Evolutionary conservation across 1,140 invertebrate species (phyloP).

Genomic region (Chionoecetes opilio): DNA sequence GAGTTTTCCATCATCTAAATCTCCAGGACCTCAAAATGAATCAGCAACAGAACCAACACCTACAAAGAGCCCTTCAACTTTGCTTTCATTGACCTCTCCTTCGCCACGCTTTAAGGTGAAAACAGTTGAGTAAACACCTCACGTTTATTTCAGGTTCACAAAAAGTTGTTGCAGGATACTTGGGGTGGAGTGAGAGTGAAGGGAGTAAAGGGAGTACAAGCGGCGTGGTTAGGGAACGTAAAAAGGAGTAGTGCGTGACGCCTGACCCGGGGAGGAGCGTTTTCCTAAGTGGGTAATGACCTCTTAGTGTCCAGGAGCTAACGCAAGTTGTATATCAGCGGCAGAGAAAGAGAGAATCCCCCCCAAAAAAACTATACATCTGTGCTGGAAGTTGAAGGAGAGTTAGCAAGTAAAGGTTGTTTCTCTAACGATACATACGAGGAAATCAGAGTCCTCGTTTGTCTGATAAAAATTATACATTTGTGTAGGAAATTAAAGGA

Average conservation of each 20-base stretch:
- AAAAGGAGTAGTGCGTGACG: not conserved
- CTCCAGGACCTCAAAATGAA: not conserved
- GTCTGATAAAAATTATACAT: not conserved
- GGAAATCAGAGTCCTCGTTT: no score
- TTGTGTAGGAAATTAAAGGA: not conserved
- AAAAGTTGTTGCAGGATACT: not conserved
- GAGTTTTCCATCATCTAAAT: not conserved
- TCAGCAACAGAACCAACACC: not conserved
- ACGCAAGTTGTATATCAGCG: not conserved
- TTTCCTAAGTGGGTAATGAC: not conserved
- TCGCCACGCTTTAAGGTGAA: not conserved
- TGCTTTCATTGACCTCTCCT: not conserved
- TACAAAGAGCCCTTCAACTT: not conserved
- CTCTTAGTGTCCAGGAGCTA: constrained; percentile 5
- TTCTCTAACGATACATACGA: no score
- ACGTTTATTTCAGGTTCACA: not conserved
- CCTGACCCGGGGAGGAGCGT: constrained; percentile 12
- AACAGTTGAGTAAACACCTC: not conserved
- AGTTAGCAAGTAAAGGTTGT: not conserved
- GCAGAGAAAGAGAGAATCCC: not conserved
- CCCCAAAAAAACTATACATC: not conserved
- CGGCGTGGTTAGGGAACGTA: constrained; percentile 15
- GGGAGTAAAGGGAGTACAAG: not conserved
- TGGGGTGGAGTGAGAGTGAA: not conserved
- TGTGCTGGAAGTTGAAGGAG: not conserved